These are phyloP conservation scores for Ploceus nigricollis DNA, from an alignment of 2,113 vertebrate species.

Conservation along the genomic window DNA sequence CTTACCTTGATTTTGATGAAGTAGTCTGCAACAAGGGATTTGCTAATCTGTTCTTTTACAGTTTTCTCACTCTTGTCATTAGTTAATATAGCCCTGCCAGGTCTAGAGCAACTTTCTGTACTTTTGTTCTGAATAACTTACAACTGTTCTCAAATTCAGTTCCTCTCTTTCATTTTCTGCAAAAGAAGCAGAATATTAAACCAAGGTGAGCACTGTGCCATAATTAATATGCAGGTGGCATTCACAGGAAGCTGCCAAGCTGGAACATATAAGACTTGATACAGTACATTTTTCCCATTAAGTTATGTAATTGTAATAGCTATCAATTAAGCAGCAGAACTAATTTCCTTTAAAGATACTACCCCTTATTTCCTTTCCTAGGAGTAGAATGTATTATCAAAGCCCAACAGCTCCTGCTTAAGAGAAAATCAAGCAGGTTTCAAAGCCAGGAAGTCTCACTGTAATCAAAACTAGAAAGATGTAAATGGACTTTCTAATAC, in stretches of 20 bases:
- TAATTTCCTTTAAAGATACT: not conserved
- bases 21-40: not conserved
- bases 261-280: not conserved
- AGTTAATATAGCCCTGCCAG: not conserved
- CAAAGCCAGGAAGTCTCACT: not conserved
- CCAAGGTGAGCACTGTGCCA: not conserved
- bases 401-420: not conserved
- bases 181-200: constrained; percentile 38
- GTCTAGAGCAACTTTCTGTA: constrained; percentile 21
- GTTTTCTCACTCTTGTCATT: constrained; percentile 13
- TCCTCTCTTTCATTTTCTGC: constrained; percentile 5
- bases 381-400: not conserved
- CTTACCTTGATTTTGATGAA: constrained; percentile 32
- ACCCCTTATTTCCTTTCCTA: not conserved
- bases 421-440: not conserved
- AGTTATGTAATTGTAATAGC: not conserved
- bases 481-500: not conserved
- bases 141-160: not conserved
- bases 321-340: constrained; percentile 12
- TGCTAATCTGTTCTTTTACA: constrained; percentile 41
- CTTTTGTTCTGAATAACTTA: constrained; percentile 42
- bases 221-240: constrained; percentile 14
- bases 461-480: not conserved
- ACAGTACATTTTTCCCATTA: not conserved
- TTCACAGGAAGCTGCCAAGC: not conserved